These are phyloP conservation scores for Drosophila conformis DNA, from an alignment of 2,888 invertebrate species.

Conservation along the genomic window DNA sequence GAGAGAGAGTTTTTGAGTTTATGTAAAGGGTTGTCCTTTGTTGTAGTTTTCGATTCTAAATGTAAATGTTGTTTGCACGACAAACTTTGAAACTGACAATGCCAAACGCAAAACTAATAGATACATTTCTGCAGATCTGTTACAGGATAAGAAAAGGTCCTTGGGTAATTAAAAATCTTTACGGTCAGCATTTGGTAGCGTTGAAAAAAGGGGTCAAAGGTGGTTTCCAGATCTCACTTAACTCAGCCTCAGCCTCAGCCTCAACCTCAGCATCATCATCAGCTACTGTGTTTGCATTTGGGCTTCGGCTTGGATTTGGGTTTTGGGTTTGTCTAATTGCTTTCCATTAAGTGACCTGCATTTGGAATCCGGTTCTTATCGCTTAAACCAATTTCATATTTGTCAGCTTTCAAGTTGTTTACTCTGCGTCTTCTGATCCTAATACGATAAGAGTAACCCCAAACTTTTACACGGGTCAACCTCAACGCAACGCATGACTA, in stretches of 20 bases:
- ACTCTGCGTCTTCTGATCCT: slow-evolving; percentile 41
- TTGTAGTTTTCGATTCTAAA: slow-evolving; percentile 37
- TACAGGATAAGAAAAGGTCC: slow-evolving; percentile 38
- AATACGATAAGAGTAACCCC: slow-evolving; percentile 28
- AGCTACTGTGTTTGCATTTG: slow-evolving; percentile 7
- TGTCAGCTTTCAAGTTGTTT: slow-evolving; percentile 43
- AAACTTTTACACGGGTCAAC: slow-evolving; percentile 17
- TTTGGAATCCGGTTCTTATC: slow-evolving; percentile 40
- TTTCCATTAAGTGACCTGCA: slow-evolving; percentile 44
- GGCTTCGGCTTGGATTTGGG: slow-evolving; percentile 12
- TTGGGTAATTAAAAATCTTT: slow-evolving; percentile 58
- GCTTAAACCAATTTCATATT: slow-evolving; percentile 60
- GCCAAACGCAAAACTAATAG: slow-evolving; percentile 71
- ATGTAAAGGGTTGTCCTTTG: slow-evolving; percentile 46
- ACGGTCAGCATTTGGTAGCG: slow-evolving; percentile 48
- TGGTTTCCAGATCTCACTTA: slow-evolving; percentile 16
- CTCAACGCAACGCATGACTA: slow-evolving; percentile 1
- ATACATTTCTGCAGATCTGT: slow-evolving; percentile 62
- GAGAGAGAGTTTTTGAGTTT: background rate
- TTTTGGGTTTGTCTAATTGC: slow-evolving; percentile 36
- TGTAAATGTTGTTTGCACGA: slow-evolving; percentile 73
- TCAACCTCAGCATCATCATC: slow-evolving; percentile 4
- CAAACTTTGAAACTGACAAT: slow-evolving; percentile 66
- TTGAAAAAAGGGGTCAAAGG: slow-evolving; percentile 40
- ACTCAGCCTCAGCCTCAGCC: background rate